Conservation (phyloP, 2,797 vertebrate genomes). For the Serranus cabrilla region DNA sequence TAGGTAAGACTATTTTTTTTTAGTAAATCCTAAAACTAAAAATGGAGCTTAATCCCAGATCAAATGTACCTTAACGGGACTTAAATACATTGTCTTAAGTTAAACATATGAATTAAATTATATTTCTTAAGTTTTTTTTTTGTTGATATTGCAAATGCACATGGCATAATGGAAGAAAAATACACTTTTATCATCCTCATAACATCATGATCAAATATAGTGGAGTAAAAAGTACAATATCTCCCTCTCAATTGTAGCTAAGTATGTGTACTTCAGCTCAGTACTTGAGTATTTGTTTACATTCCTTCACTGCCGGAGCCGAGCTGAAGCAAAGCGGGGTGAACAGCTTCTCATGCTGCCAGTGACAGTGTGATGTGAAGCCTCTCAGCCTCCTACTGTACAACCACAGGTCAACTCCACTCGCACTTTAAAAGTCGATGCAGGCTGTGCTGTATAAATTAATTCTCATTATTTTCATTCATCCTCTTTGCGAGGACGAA, state of each 20-base stretch:
- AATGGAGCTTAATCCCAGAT: too few species aligned
- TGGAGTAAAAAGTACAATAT: neutral
- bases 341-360: constrained; percentile 53
- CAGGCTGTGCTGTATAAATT: neutral
- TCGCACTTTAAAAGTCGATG: constrained; percentile 24
- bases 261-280: neutral
- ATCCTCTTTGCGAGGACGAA: neutral
- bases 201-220: too few species aligned
- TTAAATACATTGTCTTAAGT: too few species aligned
- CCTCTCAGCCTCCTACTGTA: constrained; percentile 4
- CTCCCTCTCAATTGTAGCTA: too few species aligned
- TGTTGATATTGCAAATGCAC: too few species aligned
- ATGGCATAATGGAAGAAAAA: too few species aligned
- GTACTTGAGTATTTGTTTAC: constrained; percentile 16
- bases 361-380: constrained; percentile 49
- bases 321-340: constrained; percentile 47
- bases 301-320: neutral
- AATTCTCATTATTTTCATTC: neutral
- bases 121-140: too few species aligned
- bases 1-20: too few species aligned
- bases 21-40: too few species aligned
- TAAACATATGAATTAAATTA: too few species aligned
- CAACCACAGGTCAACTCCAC: constrained; percentile 31
- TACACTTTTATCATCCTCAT: too few species aligned
- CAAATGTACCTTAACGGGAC: too few species aligned